Conservation (phyloP, 1,140 invertebrate genomes). For the Pseudomyrmex cubaensis region DNA sequence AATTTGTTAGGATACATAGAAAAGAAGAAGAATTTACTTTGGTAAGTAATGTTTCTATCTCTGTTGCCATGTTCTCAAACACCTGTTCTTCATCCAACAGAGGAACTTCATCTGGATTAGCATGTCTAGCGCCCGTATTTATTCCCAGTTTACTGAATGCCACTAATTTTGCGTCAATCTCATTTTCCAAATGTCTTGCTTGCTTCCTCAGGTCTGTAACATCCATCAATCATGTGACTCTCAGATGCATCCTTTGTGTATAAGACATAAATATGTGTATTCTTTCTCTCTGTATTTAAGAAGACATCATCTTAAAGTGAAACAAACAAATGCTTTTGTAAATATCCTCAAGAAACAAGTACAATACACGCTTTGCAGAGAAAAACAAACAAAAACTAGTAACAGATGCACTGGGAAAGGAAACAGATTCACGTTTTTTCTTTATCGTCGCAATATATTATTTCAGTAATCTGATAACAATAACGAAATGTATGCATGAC, state of each 20-base stretch:
- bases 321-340: neutral
- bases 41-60: conserved; percentile 95
- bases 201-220: conserved; percentile 95
- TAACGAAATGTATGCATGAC: neutral
- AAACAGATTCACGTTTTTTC: too few species aligned
- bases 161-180: conserved; percentile 97
- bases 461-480: too few species aligned
- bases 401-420: too few species aligned
- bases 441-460: too few species aligned
- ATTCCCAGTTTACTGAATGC: conserved; percentile 97
- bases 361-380: too few species aligned
- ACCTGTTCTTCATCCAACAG: conserved; percentile 94
- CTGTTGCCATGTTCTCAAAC: conserved; percentile 96
- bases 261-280: neutral
- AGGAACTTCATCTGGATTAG: conserved; percentile 90
- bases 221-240: neutral
- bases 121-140: conserved; percentile 85
- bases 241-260: neutral
- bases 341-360: neutral
- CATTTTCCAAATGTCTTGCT: conserved; percentile 97
- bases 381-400: too few species aligned
- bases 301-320: neutral
- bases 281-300: neutral
- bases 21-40: conserved; percentile 87
- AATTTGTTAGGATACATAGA: neutral